Base-by-base conservation (phyloP, 2,888 invertebrate species). In the Trilocha varians region DNA sequence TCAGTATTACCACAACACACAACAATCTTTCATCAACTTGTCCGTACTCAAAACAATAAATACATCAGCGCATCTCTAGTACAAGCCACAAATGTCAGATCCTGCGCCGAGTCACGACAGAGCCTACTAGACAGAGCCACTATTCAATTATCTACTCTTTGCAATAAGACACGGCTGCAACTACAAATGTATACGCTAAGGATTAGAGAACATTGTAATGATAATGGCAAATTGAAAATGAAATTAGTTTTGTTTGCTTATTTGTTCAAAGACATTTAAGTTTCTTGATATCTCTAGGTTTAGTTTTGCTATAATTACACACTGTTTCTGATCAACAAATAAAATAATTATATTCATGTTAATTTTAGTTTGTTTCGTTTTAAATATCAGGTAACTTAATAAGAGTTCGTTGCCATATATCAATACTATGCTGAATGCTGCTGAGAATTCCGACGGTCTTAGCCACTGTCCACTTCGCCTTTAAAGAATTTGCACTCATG, bases 111-210 rank as follows among this genome's bases (percentile, higher is more conserved):
- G 62, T 63, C 62, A 64, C 65, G 65, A 65, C 54, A 39, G 44
- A 48, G 50, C 51, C 54, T 55, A 58, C 56, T n/a, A n/a, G n/a
- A n/a, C n/a, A n/a, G n/a, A n/a, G n/a, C 58, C 57, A 53, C 59
- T 60, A 58, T 62, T 65, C 65, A 67, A 66, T 67, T 67, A 65
- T 50, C 47, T 45, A 5, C 48, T 48, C 50, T 43, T 37, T 42
- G 53, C 55, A 61, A 54, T 62, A 58, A 62, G 53, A 59, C 50
- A 54, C 52, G 53, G 46, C 47, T 44, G 42, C 34, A 43, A 50
- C 46, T 55, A 52, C 45, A 43, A 11, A 25, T 2, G 25, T 25
- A 4, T 25, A 25, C 5, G 5, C 25, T 9, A 25, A 25, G 25
- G 11, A 25, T 6, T 25, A 9, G 25, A 3, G 25, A 6, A 25